A percentile compares a stretch with the other conserved stretches of the same genome.
phyloP scores from a whole-genome alignment of 2,888 invertebrate species.

The Drosophila cognata region DNA sequence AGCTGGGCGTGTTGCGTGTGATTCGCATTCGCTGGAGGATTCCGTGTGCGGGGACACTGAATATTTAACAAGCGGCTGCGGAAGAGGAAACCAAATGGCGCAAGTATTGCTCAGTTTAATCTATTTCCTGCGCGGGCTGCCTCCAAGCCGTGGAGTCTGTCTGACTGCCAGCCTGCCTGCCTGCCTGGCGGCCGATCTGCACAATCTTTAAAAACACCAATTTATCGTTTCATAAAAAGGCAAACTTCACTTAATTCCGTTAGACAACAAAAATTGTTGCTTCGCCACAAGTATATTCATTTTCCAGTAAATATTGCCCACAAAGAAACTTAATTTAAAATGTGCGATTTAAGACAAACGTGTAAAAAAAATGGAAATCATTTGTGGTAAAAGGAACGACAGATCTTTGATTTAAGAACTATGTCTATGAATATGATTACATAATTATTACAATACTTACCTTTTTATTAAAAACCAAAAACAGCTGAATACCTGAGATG shows the following conservation, averaged over 20 bases:
- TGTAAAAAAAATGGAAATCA: background rate
- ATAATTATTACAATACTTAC: background rate
- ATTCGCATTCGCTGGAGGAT: slow-evolving; percentile 54
- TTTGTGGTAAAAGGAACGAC: background rate
- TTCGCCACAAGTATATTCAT: slow-evolving; percentile 47
- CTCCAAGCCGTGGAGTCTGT: slow-evolving; percentile 18
- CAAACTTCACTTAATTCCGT: slow-evolving; percentile 74
- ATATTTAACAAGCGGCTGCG: slow-evolving; percentile 71
- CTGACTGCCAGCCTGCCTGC: slow-evolving; percentile 3
- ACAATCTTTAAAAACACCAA: slow-evolving; percentile 81
- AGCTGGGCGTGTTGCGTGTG: slow-evolving; percentile 44
- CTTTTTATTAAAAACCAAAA: background rate
- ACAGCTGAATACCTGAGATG: background rate
- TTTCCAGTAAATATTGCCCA: slow-evolving; percentile 43
- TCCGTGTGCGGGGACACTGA: slow-evolving; percentile 45
- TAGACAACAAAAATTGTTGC: slow-evolving; percentile 41
- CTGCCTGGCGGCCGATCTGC: slow-evolving; percentile 38
- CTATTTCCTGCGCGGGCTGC: slow-evolving; percentile 67
- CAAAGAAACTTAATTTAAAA: slow-evolving; percentile 41
- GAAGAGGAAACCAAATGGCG: slow-evolving; percentile 72
- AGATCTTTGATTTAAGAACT: background rate
- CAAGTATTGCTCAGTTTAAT: slow-evolving; percentile 78
- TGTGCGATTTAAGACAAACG: background rate
- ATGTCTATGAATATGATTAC: background rate
- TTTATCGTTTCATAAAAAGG: slow-evolving; percentile 83